Evolutionary conservation across 1,140 invertebrate genomes (phyloP).

Genomic region (Drosophila kurseongensis): DNA sequence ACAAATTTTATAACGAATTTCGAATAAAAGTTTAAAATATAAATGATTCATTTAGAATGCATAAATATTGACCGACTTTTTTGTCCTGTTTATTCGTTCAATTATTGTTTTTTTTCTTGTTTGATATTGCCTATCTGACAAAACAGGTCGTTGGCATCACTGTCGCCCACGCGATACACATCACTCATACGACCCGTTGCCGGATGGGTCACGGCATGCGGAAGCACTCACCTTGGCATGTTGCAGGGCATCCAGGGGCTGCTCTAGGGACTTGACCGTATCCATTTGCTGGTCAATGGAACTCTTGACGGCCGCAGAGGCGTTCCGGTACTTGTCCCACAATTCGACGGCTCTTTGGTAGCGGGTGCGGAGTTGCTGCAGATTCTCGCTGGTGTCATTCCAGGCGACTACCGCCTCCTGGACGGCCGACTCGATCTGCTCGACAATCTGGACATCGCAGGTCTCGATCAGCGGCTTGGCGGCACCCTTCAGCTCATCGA

Average conservation of each 20-base stretch:
- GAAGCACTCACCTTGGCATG: conserved; percentile 79
- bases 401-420: conserved; percentile 91
- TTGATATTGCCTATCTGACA: neutral
- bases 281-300: conserved; percentile 89
- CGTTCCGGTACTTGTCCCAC: conserved; percentile 91
- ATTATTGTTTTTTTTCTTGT: neutral
- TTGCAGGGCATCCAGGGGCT: conserved; percentile 78
- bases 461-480: conserved; percentile 89
- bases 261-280: conserved; percentile 75
- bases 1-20: too few relatives aligned
- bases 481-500: conserved; percentile 88
- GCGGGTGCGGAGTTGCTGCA: conserved; percentile 90
- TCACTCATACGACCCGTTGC: conserved; percentile 29
- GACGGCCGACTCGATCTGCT: conserved; percentile 89
- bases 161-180: conserved; percentile 3
- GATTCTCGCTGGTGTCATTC: conserved; percentile 90
- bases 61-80: neutral
- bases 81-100: neutral
- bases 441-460: conserved; percentile 89
- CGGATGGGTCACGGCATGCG: conserved; percentile 22
- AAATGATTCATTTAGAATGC: neutral
- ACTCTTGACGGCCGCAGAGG: conserved; percentile 89
- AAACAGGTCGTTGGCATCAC: conserved; percentile 7
- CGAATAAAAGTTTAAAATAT: neutral
- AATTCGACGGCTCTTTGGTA: conserved; percentile 90